Conservation (phyloP, 2,113 vertebrate species). For the Corydoras sp. region DNA sequence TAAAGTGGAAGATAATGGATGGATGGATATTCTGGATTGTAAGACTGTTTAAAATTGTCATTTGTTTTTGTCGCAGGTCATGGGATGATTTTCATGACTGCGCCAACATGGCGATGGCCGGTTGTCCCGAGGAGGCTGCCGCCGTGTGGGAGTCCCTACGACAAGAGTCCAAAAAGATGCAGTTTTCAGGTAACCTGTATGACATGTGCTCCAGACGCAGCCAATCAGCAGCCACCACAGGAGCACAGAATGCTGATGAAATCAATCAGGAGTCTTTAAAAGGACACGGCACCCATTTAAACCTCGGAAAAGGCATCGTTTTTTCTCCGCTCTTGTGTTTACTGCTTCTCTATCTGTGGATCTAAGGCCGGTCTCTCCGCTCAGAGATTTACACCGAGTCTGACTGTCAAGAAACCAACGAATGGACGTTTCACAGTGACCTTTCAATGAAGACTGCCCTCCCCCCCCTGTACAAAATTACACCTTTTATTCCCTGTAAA, state of each 20-base stretch:
- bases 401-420: neutral
- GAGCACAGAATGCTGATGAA: constrained; percentile 57
- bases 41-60: constrained; percentile 1
- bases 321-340: constrained; percentile 45
- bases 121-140: constrained; percentile 84
- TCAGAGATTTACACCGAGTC: neutral
- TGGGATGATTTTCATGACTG: constrained; percentile 93
- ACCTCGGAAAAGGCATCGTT: constrained; percentile 21
- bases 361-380: constrained; percentile 46
- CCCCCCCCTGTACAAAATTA: constrained; percentile 7
- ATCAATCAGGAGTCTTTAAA: constrained; percentile 85
- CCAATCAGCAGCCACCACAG: constrained; percentile 50
- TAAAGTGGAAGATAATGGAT: too few relatives aligned
- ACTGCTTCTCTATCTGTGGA: constrained; percentile 53
- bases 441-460: constrained; percentile 22
- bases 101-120: constrained; percentile 76
- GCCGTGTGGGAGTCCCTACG: constrained; percentile 89
- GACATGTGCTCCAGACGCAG: constrained; percentile 77
- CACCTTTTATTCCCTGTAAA: neutral
- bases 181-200: constrained; percentile 90
- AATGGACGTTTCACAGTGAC: constrained; percentile 3
- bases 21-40: too few relatives aligned
- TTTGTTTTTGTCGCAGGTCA: constrained; percentile 65
- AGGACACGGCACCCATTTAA: constrained; percentile 43
- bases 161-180: constrained; percentile 87